Conservation (phyloP, 2,113 vertebrate genomes). For the Limanda limanda region DNA sequence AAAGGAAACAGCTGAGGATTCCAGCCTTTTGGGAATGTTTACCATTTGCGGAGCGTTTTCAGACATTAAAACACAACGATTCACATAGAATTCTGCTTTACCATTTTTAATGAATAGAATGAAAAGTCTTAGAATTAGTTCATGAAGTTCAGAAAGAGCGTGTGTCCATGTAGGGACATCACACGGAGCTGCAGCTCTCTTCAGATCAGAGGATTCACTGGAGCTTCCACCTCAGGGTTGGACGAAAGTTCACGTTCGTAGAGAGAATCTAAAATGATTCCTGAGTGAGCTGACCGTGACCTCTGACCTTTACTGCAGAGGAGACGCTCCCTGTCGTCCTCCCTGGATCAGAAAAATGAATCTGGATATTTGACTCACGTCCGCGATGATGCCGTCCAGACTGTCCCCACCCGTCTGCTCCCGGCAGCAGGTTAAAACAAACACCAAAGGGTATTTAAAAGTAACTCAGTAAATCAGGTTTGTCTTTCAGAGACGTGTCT, state of each 20-base stretch:
- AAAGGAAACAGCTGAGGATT: too few species aligned
- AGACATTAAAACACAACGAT: background rate
- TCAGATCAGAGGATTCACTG: too few species aligned
- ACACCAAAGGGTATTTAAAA: background rate
- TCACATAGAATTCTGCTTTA: too few species aligned
- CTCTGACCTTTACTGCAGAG: constrained; percentile 11
- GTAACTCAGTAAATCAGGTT: background rate
- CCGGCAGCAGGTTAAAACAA: constrained; percentile 31
- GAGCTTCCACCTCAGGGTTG: background rate
- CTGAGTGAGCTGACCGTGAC: background rate
- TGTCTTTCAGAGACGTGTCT: background rate
- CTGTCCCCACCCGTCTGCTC: constrained; percentile 26
- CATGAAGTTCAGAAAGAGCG: too few species aligned
- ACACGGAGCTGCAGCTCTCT: too few species aligned
- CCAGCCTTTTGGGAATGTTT: background rate
- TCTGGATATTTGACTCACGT: background rate
- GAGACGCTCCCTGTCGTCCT: background rate
- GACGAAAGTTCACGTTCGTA: background rate
- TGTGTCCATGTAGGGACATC: too few species aligned
- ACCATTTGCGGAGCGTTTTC: background rate
- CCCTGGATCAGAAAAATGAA: background rate
- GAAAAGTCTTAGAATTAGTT: too few species aligned
- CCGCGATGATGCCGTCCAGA: background rate
- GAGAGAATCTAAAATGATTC: too few species aligned
- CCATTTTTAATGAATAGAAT: too few species aligned